These are phyloP conservation scores for Pseudorectes ferrugineus DNA, from an alignment of 2,113 vertebrate genomes.

Conservation along the genomic window DNA sequence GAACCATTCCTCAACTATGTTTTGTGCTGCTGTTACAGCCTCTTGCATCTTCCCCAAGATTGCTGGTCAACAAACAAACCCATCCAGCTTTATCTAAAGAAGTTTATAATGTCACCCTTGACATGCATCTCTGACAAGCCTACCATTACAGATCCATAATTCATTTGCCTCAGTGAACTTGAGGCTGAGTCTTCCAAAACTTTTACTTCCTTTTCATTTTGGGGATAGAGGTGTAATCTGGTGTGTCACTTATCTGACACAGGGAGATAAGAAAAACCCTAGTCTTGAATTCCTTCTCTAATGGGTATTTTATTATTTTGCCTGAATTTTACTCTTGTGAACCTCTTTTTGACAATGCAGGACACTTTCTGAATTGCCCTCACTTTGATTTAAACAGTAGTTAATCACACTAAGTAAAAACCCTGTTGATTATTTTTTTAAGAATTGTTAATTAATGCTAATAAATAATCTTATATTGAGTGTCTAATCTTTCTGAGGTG, in stretches of 20 bases:
- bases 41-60: neutral
- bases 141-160: neutral
- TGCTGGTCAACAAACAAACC: neutral
- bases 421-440: fast-evolving
- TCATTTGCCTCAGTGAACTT: neutral
- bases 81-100: neutral
- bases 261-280: neutral
- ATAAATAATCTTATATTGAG: neutral
- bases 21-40: neutral
- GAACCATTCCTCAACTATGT: neutral
- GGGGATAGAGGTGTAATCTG: neutral
- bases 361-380: neutral
- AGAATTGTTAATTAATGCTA: neutral
- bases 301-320: neutral
- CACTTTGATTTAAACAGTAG: neutral
- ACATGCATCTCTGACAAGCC: neutral
- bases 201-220: neutral
- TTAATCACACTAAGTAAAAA: neutral
- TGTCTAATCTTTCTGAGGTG: neutral
- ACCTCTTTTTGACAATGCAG: neutral
- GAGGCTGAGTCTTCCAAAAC: neutral
- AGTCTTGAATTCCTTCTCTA: neutral
- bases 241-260: neutral
- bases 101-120: neutral
- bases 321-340: neutral